Conservation (phyloP, 1,140 invertebrate genomes). For the Hypsibius dujardini region DNA sequence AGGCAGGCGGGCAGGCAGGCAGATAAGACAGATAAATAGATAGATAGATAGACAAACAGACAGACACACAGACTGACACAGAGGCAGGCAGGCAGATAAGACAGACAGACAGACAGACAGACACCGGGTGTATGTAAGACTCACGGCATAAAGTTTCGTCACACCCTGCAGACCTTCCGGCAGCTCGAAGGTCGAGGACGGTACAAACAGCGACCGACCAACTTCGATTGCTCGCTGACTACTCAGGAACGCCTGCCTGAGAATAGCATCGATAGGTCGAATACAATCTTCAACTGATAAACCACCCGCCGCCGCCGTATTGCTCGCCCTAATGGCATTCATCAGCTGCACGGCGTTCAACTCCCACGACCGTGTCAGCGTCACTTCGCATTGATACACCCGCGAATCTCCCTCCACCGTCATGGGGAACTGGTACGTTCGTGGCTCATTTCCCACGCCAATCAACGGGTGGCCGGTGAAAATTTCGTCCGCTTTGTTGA, state of each 20-base stretch:
- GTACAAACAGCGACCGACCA: background rate
- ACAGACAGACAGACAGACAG: background rate
- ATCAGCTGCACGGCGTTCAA: background rate
- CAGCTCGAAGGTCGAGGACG: background rate
- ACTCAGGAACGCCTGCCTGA: background rate
- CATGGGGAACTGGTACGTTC: background rate
- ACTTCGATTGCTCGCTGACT: background rate
- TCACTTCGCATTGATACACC: background rate
- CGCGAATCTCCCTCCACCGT: slow-evolving; percentile 1
- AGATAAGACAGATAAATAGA: too few relatives aligned
- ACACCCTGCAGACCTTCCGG: background rate
- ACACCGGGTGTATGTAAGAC: too few relatives aligned
- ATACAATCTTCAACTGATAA: background rate
- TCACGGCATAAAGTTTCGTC: background rate
- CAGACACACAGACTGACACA: too few relatives aligned
- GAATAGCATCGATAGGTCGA: background rate
- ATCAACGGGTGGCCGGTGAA: background rate
- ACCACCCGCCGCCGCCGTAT: background rate
- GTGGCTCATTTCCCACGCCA: background rate
- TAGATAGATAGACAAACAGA: too few relatives aligned
- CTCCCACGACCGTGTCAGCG: background rate
- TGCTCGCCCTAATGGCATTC: background rate
- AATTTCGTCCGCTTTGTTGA: slow-evolving; percentile 13
- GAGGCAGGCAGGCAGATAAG: background rate
- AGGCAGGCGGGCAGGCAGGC: too few relatives aligned